These are phyloP conservation scores for Notospermus geniculatus DNA, from an alignment of 1,140 invertebrate species.

Conservation along the genomic window DNA sequence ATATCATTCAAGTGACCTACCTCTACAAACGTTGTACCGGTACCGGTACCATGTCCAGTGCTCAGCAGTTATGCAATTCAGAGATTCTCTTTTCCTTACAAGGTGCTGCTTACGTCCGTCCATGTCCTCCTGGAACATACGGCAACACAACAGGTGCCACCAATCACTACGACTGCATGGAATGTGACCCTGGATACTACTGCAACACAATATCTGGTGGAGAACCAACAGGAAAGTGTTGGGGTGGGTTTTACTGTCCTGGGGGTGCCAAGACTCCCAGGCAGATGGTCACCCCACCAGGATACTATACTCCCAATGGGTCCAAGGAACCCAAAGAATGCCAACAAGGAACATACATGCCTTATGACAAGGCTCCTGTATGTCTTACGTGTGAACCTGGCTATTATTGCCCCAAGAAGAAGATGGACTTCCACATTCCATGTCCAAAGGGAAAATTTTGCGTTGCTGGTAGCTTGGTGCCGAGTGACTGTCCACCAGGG, in stretches of 20 bases:
- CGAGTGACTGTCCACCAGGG: constrained; percentile 42
- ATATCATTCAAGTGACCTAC: too few species aligned
- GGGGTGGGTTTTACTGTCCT: constrained; percentile 48
- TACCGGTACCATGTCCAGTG: too few species aligned
- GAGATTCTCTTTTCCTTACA: too few species aligned
- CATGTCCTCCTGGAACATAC: constrained; percentile 50
- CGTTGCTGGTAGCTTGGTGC: constrained; percentile 34
- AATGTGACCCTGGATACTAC: constrained; percentile 50
- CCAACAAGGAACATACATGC: constrained; percentile 40
- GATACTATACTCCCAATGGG: constrained; percentile 43
- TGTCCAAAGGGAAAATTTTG: constrained; percentile 49
- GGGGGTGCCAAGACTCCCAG: constrained; percentile 35
- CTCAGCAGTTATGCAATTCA: too few species aligned
- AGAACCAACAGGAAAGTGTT: constrained; percentile 42
- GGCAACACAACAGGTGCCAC: constrained; percentile 47
- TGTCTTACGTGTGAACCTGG: constrained; percentile 44
- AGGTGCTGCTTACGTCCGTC: constrained; percentile 41
- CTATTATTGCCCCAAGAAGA: constrained; percentile 45
- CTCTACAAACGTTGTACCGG: too few species aligned
- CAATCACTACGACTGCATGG: constrained; percentile 47
- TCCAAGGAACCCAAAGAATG: constrained; percentile 41
- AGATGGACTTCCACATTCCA: constrained; percentile 39
- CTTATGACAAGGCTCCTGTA: constrained; percentile 27
- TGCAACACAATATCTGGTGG: constrained; percentile 46
- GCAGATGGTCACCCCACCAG: constrained; percentile 38